Conservation (phyloP, 2,113 vertebrate genomes). For the Chaetops frenatus region DNA sequence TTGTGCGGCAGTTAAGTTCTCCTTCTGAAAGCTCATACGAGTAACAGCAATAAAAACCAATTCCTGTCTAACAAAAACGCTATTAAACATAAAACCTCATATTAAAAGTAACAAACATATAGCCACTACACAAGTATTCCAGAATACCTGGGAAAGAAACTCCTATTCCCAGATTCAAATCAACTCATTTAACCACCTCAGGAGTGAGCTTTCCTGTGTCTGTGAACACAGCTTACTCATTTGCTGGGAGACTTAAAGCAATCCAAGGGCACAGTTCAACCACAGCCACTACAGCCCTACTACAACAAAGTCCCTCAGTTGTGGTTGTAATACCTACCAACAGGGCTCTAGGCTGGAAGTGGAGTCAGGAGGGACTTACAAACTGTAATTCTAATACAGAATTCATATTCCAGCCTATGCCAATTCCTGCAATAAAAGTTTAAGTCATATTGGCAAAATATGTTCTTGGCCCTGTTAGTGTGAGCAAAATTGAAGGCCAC, state of each 20-base stretch:
- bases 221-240: neutral
- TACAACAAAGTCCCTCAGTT: neutral
- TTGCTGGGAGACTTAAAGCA: neutral
- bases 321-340: neutral
- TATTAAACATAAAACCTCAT: neutral
- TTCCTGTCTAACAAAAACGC: neutral
- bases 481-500: neutral
- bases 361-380: neutral
- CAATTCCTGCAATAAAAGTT: neutral
- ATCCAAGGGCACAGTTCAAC: neutral
- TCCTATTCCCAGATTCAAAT: neutral
- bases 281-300: neutral
- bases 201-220: neutral
- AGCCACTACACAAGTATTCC: fast-evolving
- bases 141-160: neutral
- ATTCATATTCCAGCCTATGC: neutral
- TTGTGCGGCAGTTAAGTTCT: neutral
- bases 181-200: neutral
- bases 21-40: neutral
- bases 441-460: neutral
- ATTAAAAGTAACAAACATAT: neutral
- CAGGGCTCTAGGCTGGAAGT: neutral
- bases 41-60: neutral
- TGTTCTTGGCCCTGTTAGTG: neutral
- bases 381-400: neutral